Percentiles rank a stretch among this genome's conserved stretches.
phyloP scores from a whole-genome alignment of 2,888 invertebrate species.

The Graphium colonna region DNA sequence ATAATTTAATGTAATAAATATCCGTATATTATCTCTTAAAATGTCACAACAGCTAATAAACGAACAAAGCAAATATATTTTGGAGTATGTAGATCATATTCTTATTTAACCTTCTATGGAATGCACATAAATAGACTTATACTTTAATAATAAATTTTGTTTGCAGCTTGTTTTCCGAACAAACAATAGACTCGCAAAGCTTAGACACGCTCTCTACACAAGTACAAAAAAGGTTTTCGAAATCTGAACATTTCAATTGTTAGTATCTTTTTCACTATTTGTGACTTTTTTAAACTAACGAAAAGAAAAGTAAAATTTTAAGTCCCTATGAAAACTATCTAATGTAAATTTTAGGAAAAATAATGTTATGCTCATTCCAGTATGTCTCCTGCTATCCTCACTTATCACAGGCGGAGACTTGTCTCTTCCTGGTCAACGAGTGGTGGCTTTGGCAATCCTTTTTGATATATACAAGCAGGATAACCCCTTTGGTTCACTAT shows the following conservation, averaged over 20 bases:
- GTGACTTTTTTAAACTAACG: too few relatives aligned
- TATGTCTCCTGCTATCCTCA: slow-evolving; percentile 68
- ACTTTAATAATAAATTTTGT: slow-evolving; percentile 25
- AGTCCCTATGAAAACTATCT: neutral
- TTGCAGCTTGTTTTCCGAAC: slow-evolving; percentile 84
- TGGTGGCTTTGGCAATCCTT: slow-evolving; percentile 65
- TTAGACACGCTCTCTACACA: slow-evolving; percentile 88
- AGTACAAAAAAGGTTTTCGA: slow-evolving; percentile 88
- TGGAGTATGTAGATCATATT: slow-evolving; percentile 57
- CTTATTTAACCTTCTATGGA: slow-evolving; percentile 9
- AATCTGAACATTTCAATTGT: slow-evolving; percentile 89
- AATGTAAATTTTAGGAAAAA: neutral
- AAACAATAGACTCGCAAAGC: slow-evolving; percentile 85
- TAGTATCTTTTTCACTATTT: slow-evolving; percentile 36
- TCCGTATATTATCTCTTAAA: slow-evolving; percentile 21
- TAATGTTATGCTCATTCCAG: slow-evolving; percentile 37
- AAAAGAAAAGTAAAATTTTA: neutral
- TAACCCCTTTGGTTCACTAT: slow-evolving; percentile 67
- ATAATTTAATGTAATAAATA: neutral
- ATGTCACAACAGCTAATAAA: slow-evolving; percentile 68
- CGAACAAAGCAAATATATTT: slow-evolving; percentile 73
- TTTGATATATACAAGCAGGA: slow-evolving; percentile 68
- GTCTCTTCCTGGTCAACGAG: slow-evolving; percentile 66
- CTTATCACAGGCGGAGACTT: slow-evolving; percentile 70
- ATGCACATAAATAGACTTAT: slow-evolving; percentile 3